Base-by-base conservation (phyloP, 2,888 invertebrate genomes). In the Chelonus formosanus region DNA sequence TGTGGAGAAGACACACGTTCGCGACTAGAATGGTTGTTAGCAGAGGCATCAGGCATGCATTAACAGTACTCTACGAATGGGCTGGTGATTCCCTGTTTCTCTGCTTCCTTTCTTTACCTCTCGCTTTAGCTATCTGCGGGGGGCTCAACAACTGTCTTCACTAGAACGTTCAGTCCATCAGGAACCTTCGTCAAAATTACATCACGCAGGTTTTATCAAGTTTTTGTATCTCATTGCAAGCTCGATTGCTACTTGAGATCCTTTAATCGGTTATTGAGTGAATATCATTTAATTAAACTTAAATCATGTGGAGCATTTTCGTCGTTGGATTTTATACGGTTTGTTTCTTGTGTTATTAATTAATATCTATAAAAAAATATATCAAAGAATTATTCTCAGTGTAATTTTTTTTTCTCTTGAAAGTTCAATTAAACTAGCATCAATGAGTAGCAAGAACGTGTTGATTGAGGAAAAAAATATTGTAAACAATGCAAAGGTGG, bases 31-130 rank as follows among this genome's bases (percentile, higher is more conserved):
- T 78, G 79, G 80, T 83, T 74, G 82, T 83, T 83, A 83, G 78
- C 76, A 70, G 80, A 80, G 74, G 82, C 83, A 82, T 73, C 72
- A 73, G 82, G 80, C 83, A 82, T 83, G 83, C 80, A 83, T 83
- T 83, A 83, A 83, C 83, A 83, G 82, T 82, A 81, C 82, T 82
- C 80, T 44, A 54, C 75, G 76, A 77, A 80, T 79, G 76, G 78
- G 75, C 77, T 77, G 75, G 76, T 76, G 75, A 67, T 75, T 75
- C 76, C 56, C 50, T 67, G 36, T 44, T 43, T 56, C 57, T 57
- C 60, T 59, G 47, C 62, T 60, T 60, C 60, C 55, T 44, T 65
- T 65, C 56, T 61, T 57, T 59, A 40, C 56, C 60, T 57, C 54
- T 58, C 54, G 53, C 58, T 58, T 52, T 50, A 35, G 40, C 48